Conservation (phyloP, 92 coral and sea anemone species). For the Siderastrea siderea region DNA sequence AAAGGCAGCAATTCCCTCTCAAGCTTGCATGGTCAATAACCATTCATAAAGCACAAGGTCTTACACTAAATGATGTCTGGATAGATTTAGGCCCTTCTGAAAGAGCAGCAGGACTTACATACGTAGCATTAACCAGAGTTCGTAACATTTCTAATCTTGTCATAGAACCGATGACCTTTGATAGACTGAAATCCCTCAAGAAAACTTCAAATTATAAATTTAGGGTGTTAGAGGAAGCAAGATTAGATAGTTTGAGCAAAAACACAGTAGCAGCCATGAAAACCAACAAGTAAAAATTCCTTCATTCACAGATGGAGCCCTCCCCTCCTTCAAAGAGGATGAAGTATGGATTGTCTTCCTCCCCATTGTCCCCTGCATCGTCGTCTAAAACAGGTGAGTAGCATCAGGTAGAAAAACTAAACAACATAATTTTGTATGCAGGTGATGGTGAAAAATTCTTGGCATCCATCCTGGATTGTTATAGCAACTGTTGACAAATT, state of each 20-base stretch:
- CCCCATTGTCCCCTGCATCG: no score
- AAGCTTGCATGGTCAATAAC: slow-evolving; percentile 29
- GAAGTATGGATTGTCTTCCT: no score
- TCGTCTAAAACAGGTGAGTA: no score
- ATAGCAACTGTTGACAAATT: no score
- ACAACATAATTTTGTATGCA: no score
- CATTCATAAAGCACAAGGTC: slow-evolving; percentile 36
- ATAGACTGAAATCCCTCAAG: background rate
- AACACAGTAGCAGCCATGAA: background rate
- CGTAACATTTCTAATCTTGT: background rate
- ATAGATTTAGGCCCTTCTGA: slow-evolving; percentile 40
- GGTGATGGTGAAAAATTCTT: no score
- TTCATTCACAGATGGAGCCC: background rate
- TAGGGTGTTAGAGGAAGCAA: slow-evolving; percentile 7
- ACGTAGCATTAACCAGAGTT: slow-evolving; percentile 25
- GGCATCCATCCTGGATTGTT: no score
- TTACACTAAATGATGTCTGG: slow-evolving; percentile 32
- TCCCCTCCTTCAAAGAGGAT: no score
- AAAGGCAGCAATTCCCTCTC: slow-evolving; percentile 43
- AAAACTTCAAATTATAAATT: slow-evolving; percentile 16
- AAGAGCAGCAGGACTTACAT: slow-evolving; percentile 32
- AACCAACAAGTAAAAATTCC: background rate
- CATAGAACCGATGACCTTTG: slow-evolving; percentile 23
- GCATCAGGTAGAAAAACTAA: no score
- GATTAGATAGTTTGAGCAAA: slow-evolving; percentile 9